A percentile compares a stretch with the other conserved stretches of the same genome.
phyloP scores from a whole-genome alignment of 1,140 invertebrate species.

The Drosophila insularis region DNA sequence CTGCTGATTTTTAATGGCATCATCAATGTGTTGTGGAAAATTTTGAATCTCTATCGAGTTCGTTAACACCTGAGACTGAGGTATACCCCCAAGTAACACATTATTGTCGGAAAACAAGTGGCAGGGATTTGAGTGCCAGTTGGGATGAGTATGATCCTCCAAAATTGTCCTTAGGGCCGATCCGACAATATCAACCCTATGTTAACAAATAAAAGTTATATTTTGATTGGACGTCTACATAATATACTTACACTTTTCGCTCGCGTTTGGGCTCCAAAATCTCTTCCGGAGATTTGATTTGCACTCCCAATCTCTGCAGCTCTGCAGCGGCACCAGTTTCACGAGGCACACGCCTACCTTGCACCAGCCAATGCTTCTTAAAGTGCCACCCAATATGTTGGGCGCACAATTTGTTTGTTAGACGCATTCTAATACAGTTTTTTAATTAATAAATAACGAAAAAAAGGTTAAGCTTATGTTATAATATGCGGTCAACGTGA shows the following conservation, averaged over 20 bases:
- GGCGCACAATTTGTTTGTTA: slow-evolving; percentile 85
- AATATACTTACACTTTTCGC: slow-evolving; percentile 53
- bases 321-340: slow-evolving; percentile 83
- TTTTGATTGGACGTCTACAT: neutral
- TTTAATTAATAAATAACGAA: slow-evolving; percentile 15
- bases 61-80: slow-evolving; percentile 89
- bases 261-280: slow-evolving; percentile 33
- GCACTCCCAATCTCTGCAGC: slow-evolving; percentile 74
- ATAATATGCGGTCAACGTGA: slow-evolving; percentile 27
- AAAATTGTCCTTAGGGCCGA: slow-evolving; percentile 70
- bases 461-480: slow-evolving; percentile 28
- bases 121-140: slow-evolving; percentile 86
- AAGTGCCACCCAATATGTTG: slow-evolving; percentile 88
- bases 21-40: slow-evolving; percentile 85
- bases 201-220: neutral
- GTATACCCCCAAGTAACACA: slow-evolving; percentile 87
- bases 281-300: slow-evolving; percentile 50
- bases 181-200: slow-evolving; percentile 82
- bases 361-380: slow-evolving; percentile 86
- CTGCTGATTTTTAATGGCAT: slow-evolving; percentile 83
- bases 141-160: slow-evolving; percentile 85
- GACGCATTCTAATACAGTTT: slow-evolving; percentile 84
- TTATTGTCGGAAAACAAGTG: slow-evolving; percentile 85
- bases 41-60: slow-evolving; percentile 87
- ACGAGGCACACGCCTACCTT: slow-evolving; percentile 84